Conservation (phyloP, 92 coral and sea anemone species). For the Montipora capitata region DNA sequence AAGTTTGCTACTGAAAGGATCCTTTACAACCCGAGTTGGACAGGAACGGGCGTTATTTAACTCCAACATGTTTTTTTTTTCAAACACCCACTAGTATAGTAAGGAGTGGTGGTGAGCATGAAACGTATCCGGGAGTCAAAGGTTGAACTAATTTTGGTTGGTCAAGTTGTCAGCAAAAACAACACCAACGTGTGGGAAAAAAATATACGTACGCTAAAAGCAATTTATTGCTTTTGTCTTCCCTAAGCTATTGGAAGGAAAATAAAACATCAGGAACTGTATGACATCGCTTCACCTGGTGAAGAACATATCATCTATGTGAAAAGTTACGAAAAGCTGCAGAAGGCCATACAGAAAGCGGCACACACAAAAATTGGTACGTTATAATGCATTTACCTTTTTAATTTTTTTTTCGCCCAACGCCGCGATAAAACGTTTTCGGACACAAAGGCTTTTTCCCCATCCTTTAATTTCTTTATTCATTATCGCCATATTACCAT, state of each 20-base stretch:
- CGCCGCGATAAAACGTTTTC: no score
- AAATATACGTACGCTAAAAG: neutral
- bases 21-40: no score
- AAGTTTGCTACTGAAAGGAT: no score
- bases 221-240: neutral
- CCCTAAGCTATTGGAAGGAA: slow-evolving; percentile 78
- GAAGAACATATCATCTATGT: slow-evolving; percentile 72
- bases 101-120: no score
- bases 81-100: no score
- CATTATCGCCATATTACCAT: no score
- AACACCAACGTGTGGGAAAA: neutral
- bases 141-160: no score
- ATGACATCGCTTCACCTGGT: slow-evolving; percentile 67
- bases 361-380: slow-evolving; percentile 65
- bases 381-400: neutral
- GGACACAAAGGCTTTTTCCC: no score
- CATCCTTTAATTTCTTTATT: no score
- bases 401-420: neutral
- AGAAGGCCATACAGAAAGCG: slow-evolving; percentile 63
- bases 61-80: no score
- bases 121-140: no score
- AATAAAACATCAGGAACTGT: slow-evolving; percentile 65
- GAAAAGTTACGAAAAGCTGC: slow-evolving; percentile 32
- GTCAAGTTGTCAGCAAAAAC: neutral
- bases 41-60: no score